Evolutionary conservation across 1,140 invertebrate species (phyloP).

Genomic region (Bombus balteatus): DNA sequence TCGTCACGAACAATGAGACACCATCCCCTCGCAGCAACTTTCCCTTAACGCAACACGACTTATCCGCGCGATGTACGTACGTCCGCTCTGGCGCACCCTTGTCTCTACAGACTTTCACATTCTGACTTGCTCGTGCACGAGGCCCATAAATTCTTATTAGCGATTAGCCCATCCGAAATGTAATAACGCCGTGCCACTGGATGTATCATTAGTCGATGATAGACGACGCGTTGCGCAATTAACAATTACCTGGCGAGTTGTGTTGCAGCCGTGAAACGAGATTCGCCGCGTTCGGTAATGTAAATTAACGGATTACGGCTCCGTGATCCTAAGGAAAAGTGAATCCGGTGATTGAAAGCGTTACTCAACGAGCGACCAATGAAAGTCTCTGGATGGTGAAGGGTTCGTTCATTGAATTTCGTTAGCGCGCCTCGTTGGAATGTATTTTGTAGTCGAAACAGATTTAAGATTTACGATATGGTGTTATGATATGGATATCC

Average conservation of each 20-base stretch:
- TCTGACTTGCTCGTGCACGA: constrained; percentile 61
- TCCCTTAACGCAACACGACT: too few species aligned
- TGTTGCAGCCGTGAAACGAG: background rate
- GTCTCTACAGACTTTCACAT: constrained; percentile 60
- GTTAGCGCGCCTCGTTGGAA: background rate
- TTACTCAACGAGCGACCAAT: background rate
- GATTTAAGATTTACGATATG: too few species aligned
- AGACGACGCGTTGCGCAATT: constrained; percentile 63
- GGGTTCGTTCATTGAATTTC: background rate
- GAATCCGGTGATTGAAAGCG: constrained; percentile 8
- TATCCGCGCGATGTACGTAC: too few species aligned
- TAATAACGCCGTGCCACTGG: constrained; percentile 63
- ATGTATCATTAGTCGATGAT: constrained; percentile 68
- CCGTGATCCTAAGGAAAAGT: background rate
- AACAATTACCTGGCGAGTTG: constrained; percentile 56
- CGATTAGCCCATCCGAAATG: constrained; percentile 70
- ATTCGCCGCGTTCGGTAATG: constrained; percentile 20
- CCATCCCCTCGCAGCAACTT: too few species aligned
- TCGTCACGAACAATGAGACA: too few species aligned
- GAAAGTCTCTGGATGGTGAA: background rate
- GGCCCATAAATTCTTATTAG: constrained; percentile 68
- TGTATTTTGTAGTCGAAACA: too few species aligned
- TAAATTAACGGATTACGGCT: constrained; percentile 40
- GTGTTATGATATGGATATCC: too few species aligned
- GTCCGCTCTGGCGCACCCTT: constrained; percentile 48